Percentiles rank a stretch among this genome's conserved stretches.
Conservation (phyloP, 2,113 vertebrate genomes). For the Crotalus tigris region DNA sequence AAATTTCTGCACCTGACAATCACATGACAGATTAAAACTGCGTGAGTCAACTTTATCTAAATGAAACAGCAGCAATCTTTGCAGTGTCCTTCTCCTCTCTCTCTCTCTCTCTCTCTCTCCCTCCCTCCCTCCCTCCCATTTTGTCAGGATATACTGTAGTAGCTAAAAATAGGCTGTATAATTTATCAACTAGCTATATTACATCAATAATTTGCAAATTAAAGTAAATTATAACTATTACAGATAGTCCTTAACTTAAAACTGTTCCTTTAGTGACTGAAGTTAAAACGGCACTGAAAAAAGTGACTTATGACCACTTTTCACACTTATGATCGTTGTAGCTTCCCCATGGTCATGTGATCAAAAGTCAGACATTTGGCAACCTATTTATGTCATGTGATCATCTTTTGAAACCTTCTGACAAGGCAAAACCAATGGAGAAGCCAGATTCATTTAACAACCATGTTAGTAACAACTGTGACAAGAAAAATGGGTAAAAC, state of each 20-base stretch:
- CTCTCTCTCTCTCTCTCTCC: fast-evolving
- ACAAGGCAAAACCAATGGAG: neutral
- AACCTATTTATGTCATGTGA: neutral
- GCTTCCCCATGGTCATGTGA: neutral
- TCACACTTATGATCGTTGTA: neutral
- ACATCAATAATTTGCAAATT: neutral
- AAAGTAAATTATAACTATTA: neutral
- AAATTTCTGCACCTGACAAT: neutral
- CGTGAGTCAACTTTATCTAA: neutral
- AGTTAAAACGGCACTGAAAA: neutral
- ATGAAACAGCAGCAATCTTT: neutral
- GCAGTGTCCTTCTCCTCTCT: neutral
- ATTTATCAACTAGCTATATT: neutral
- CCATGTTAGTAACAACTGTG: neutral
- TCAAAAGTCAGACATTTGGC: neutral
- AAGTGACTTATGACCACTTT: neutral
- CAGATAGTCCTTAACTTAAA: neutral
- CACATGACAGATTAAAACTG: neutral
- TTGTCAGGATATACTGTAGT: neutral
- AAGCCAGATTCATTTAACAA: neutral
- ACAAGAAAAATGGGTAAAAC: neutral
- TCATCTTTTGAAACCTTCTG: neutral
- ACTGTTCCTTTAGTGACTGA: neutral
- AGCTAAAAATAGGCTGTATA: neutral
- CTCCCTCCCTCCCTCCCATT: neutral